Base-by-base conservation (phyloP, 2,113 vertebrate species). In the Salvelinus sp. region DNA sequence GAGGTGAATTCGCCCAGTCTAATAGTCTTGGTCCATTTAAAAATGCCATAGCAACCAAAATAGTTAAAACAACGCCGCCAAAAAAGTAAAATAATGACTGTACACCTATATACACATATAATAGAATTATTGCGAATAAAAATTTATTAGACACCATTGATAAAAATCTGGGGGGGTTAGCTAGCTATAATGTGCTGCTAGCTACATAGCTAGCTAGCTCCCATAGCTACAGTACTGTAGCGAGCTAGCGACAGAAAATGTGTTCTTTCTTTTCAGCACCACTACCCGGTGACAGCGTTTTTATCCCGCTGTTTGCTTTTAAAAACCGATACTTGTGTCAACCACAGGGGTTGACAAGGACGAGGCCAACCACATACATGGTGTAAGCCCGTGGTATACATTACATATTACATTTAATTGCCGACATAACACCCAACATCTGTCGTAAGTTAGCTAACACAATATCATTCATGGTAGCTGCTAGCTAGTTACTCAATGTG, bases 1-100 rank as follows among this genome's bases (percentile, higher is more conserved):
- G 95, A 38, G 96, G 96, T 60, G 95, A 96, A 79, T 89, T 96
- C 69, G 95, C 93, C 96, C 95, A 96, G 92, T 96, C 96, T 89
- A 97, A 91, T 76, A 97, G 91, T 83, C 95, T 90, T 77, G 96
- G 95, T 85, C 94, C 95, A 23, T 94, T 94, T 80, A 97, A 75
- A 85, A 94, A 95, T 70, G 94, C 95, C 95, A 96, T 95, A 83
- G 93, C 91, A 77, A 88, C 87, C 64, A 90, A 13, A 54, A 75
- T 79, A 16, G 89, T 90, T 69, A 92, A 74, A 76, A 91, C 78
- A 65, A 90, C 88, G 20, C 89, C 87, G 69, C 87, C 88, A 83
- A 90, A 90, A 20, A 92, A 79, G 83, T 88, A 90, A 23, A 80
- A 83, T 74, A 86, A 71, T 9, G 89, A 90, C 88, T 91, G 91